Base-by-base conservation (phyloP, 2,888 invertebrate species). In the Neoitamus cyanurus region DNA sequence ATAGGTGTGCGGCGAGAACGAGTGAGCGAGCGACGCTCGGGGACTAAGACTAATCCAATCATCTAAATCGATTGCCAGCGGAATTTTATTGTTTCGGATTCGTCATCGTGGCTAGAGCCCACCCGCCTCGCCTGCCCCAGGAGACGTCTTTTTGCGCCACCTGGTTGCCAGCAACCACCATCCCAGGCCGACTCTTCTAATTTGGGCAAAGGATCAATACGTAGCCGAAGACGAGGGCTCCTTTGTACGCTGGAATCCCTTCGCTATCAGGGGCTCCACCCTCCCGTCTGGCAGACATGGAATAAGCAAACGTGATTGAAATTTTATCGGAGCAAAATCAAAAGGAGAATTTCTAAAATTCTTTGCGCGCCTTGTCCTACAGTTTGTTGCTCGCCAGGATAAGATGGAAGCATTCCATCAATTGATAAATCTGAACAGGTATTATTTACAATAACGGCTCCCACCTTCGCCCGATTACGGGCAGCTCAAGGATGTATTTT, bases 291-390 rank as follows among this genome's bases (percentile, higher is more conserved):
- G 25, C 36, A 48, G 31, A 58, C 83, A n/a, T 58, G 42, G 58
- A 58, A 75, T 84, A 84, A 84, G 75, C 58, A 48, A 84, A 84
- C 83, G 83, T 84, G 83, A 84, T 84, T 84, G 83, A 84, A 84
- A 84, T 84, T 84, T 84, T 84, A 84, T 84, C 83, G 72, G 31
- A 83, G 31, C 31, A 20, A 37, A 83, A 83, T 83, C 83, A 83
- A 83, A 83, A 46, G 72, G 25, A 83, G 48, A 72, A 83, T 72
- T 72, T 83, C 48, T 42, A n/a, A 30, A 70, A 83, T 46, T 72
- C 46, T 34, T 72, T 31, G 83, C 83, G 72, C 83, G 46, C 46
- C 48, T 83, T 58, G 25, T 58, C 58, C 58, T 58, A 58, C 58
- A 20, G 58, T 72, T 83, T 70, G n/a, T 82, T 37, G 25, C 37